Base-by-base conservation (phyloP, 2,797 vertebrate genomes). In the Pelodytes ibericus region DNA sequence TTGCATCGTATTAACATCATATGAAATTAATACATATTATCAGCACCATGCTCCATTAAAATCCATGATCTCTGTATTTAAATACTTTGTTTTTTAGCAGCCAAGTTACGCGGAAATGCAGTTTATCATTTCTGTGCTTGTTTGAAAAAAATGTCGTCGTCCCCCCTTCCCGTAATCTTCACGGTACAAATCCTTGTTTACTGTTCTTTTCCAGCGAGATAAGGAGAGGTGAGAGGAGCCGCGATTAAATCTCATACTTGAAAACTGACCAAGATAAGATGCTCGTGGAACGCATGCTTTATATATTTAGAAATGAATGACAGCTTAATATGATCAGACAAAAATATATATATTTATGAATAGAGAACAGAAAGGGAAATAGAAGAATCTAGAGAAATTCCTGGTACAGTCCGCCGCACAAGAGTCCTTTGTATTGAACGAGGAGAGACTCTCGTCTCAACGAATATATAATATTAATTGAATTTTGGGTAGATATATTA, bases 211-310 rank as follows among this genome's bases (percentile, higher is more conserved):
- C 56, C 25, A 68, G 64, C 30, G 39, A 62, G 74, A 75, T 69
- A 75, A 75, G 65, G 31, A 62, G 31, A 75, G 66, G 65, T 69
- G 65, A 75, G 41, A 69, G 39, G 44, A 66, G 36, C 65, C 27
- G 24, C 70, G 74, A 75, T 75, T 75, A 62, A 29, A 75, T 75
- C 74, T 62, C 74, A 25, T 61, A 61, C 65, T 69, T 62, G 65
- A 75, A 68, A 75, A 75, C 57, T 69, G 65, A 75, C 74, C 74
- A 75, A 69, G 66, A 56, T 62, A 75, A 75, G 57, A 75, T 18
- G 66, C 49, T 36, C 26, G 64, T 39, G 73, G n/a, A 75, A 18
- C 56, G 22, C 4, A 30, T 36, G n/a, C 57, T 59, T 75, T 70
- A 69, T 63, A 75, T 61, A 75, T 62, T 39, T 56, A 63, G 44